These are phyloP conservation scores for Smittia sp. DNA, from an alignment of 2,888 invertebrate genomes.

Conservation along the genomic window DNA sequence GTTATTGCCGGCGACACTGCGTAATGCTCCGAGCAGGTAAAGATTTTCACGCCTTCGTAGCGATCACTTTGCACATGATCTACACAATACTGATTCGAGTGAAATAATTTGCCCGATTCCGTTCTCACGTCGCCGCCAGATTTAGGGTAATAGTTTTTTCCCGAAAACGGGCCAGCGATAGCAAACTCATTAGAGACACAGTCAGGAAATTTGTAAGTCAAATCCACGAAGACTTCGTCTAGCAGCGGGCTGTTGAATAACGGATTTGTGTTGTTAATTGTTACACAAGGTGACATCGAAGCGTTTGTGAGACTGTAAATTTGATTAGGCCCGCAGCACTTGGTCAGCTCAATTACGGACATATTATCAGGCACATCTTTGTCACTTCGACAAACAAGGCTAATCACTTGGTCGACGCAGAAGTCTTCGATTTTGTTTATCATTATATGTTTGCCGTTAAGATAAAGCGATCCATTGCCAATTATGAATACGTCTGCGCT, in stretches of 20 bases:
- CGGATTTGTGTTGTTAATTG: constrained; percentile 26
- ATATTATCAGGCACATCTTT: constrained; percentile 47
- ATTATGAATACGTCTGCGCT: constrained; percentile 56
- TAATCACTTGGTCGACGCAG: constrained; percentile 67
- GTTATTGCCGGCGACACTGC: neutral
- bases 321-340: constrained; percentile 69
- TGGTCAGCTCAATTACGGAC: constrained; percentile 54
- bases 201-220: constrained; percentile 58
- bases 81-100: constrained; percentile 45
- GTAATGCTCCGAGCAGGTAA: constrained; percentile 38
- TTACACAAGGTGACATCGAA: constrained; percentile 47
- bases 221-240: constrained; percentile 50
- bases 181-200: constrained; percentile 58
- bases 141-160: constrained; percentile 56
- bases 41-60: constrained; percentile 37
- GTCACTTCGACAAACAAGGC: constrained; percentile 61
- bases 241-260: constrained; percentile 42
- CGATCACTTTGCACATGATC: constrained; percentile 44
- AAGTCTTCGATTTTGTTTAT: constrained; percentile 59
- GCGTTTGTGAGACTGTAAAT: constrained; percentile 60
- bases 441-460: constrained; percentile 55
- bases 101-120: constrained; percentile 51
- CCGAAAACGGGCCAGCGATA: constrained; percentile 59
- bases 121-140: constrained; percentile 59
- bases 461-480: constrained; percentile 63